Evolutionary conservation across 1,140 invertebrate species (phyloP).

Genomic region (Musca vetustissima): DNA sequence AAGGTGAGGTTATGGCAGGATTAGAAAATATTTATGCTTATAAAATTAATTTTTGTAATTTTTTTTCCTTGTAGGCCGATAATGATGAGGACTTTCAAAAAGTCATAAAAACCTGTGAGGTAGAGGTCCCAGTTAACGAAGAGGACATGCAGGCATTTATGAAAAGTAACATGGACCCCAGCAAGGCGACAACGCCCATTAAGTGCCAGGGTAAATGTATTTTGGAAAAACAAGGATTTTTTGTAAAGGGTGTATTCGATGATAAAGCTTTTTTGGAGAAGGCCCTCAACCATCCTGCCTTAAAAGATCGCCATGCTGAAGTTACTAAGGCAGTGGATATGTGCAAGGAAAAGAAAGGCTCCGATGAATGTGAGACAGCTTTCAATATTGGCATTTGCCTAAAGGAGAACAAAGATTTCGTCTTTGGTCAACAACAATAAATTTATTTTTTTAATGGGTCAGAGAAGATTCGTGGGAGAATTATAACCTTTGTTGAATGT

Average conservation of each 20-base stretch:
- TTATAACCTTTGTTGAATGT: no score
- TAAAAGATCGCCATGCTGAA: conserved; percentile 40
- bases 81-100: background rate
- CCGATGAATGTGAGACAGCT: conserved; percentile 48
- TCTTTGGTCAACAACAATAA: background rate
- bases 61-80: no score
- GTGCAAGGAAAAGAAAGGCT: conserved; percentile 43
- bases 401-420: background rate
- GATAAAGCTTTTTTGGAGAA: conserved; percentile 34
- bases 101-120: conserved; percentile 32
- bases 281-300: conserved; percentile 38
- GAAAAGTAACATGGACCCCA: conserved; percentile 37
- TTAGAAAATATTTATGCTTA: no score
- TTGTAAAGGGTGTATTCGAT: conserved; percentile 43
- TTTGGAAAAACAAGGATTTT: conserved; percentile 45
- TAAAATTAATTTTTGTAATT: no score
- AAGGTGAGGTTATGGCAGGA: no score
- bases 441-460: no score
- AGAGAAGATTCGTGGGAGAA: no score
- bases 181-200: conserved; percentile 34
- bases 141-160: conserved; percentile 43
- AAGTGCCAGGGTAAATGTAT: conserved; percentile 46
- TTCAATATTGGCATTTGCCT: conserved; percentile 47
- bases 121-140: conserved; percentile 36
- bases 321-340: conserved; percentile 39